Base-by-base conservation (phyloP, 2,888 invertebrate genomes). In the Harmothoe impar region DNA sequence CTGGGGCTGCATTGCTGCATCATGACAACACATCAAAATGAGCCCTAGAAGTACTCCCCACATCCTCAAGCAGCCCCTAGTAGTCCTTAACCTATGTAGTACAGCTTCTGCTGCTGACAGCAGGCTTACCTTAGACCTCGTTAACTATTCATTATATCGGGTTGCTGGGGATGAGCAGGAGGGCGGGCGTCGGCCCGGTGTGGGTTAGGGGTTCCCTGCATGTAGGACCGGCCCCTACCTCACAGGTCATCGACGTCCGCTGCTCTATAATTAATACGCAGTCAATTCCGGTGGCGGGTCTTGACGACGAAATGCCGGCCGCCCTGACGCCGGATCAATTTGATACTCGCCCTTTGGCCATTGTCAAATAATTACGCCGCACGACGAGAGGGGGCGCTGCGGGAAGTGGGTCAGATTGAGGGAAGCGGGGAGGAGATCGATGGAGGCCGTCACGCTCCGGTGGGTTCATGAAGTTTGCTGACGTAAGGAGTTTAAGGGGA, bases 391-490 rank as follows among this genome's bases (percentile, higher is more conserved):
- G 15, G 15, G 72, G 72, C 15, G 72, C 25, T n/a, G 3, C 1
- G 29, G 12, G 31, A 72, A 72, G 72, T 72, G 25, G 72, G 72
- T 72, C 72, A 72, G 72, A 72, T 72, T 72, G 10, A 43, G 43
- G 25, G 72, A 72, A 25, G 25, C 17, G 31, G 43, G 25, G 72
- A 72, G 29, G 25, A 3, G 31, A 72, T 72, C 72, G 31, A 72
- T 72, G 25, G 31, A 15, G 29, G n/a, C 29, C n/a, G 72, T 29
- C 72, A 72, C 72, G 72, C 29, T 29, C 25, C 1, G 25, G 29
- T 72, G 72, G 29, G 5, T 72, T 3, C 3, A 72, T 72, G 72
- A 72, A 72, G 72, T 72, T 72, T 25, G 31, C 29, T 72, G 72
- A 31, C 25, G 72, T 25, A 31, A 72, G 72, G 25, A 23, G 72